Evolutionary conservation across 1,140 invertebrate genomes (phyloP), one percentile per base, ranked within the genome.

Genomic region (Lasioglossum baleicum): DNA sequence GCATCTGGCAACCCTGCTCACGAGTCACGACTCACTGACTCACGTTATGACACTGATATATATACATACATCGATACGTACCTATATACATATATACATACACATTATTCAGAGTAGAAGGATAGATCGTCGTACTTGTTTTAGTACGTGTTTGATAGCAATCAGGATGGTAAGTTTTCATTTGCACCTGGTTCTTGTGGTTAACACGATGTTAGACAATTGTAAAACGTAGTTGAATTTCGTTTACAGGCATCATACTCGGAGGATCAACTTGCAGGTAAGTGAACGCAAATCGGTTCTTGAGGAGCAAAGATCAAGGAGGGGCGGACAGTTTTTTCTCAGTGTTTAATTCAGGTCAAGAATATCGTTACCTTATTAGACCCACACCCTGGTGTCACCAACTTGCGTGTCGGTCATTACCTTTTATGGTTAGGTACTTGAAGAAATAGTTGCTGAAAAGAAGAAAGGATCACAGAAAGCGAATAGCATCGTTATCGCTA

Each of bases 211-310:
- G 42, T 31, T 22, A 26, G 20, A 44, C 31, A 0, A 26, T 26
- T 3, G 20, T 56, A 51, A 22, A 31, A n/a, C 0, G 11, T 17
- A 53, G n/a, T 35, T n/a, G 17, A 56, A 53, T 26, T 68, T 65
- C 81, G 66, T 75, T 85, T 83, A 73, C 95, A 98, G 97, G 96
- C 96, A 90, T 96, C 96, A 88, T 97, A 97, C 92, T 96, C 96
- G 51, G 97, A 98, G 94, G 97, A 98, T 94, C 97, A 98, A 94
- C 95, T 97, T 93, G 95, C 96, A 90, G 97, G 97, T 98, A 94
- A 97, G 96, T 96, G 85, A 90, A 90, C 83, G 86, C 48, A 69
- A 68, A 70, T 58, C 63, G 64, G 26, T 72, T 48, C 31, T 74
- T 79, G 85, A 83, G 22, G 85, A 88, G 17, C 31, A 73, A 56